These are phyloP conservation scores for Enteromius treurensis DNA, from an alignment of 2,797 vertebrate genomes.

Conservation along the genomic window DNA sequence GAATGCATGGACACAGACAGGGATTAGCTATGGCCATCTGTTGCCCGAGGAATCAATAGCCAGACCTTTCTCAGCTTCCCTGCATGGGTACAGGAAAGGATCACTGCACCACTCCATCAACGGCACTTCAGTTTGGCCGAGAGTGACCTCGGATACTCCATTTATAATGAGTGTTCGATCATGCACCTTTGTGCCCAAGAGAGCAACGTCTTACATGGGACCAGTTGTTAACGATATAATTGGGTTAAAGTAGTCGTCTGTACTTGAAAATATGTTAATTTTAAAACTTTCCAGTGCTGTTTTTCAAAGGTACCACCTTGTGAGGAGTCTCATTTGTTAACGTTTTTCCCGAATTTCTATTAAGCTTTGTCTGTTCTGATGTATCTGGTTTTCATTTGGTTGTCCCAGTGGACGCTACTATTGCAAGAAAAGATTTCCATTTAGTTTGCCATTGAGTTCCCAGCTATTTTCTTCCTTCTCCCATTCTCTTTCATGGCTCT, in stretches of 20 bases:
- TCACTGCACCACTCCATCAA: slow-evolving; percentile 32
- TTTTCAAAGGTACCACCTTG: background rate
- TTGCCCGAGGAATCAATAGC: slow-evolving; percentile 46
- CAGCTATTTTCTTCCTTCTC: slow-evolving; percentile 22
- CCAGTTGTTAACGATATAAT: background rate
- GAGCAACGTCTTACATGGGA: background rate
- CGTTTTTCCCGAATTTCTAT: background rate
- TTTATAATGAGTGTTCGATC: slow-evolving; percentile 31
- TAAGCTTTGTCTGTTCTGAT: background rate
- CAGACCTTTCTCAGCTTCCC: slow-evolving; percentile 51
- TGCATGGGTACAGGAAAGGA: slow-evolving; percentile 49
- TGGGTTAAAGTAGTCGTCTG: background rate
- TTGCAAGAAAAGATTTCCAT: slow-evolving; percentile 18
- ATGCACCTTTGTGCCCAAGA: slow-evolving; percentile 14
- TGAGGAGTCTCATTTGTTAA: background rate
- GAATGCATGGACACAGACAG: slow-evolving; percentile 47
- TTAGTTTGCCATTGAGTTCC: slow-evolving; percentile 15
- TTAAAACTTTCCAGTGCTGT: background rate
- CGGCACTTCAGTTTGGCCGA: slow-evolving; percentile 19
- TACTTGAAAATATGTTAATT: background rate
- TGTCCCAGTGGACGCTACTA: background rate
- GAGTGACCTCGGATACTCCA: slow-evolving; percentile 22
- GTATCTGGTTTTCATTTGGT: background rate
- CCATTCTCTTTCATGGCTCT: slow-evolving; percentile 24
- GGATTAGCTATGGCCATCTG: slow-evolving; percentile 53